Conservation (phyloP, 2,797 vertebrate genomes). For the Salmo trutta region DNA sequence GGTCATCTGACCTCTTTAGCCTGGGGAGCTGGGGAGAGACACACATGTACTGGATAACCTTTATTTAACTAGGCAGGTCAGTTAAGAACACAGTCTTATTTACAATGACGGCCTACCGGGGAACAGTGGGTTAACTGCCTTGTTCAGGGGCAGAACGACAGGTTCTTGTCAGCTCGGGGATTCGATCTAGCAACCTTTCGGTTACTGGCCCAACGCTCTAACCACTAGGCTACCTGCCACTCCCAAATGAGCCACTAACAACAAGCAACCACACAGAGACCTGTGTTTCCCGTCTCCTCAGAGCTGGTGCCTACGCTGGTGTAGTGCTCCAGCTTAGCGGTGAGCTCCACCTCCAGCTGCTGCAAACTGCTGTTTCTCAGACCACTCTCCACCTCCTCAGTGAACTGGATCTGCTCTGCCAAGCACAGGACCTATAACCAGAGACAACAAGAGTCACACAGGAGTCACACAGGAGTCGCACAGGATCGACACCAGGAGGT, state of each 20-base stretch:
- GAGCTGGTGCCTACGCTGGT: conserved; percentile 81
- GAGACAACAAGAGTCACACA: conserved; percentile 3
- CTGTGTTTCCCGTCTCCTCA: conserved; percentile 74
- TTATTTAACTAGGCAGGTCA: no score
- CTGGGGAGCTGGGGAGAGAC: no score
- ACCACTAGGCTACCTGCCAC: no score
- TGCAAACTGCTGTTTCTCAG: conserved; percentile 83
- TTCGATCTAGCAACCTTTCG: no score
- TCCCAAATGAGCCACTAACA: no score
- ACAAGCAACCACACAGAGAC: conserved; percentile 51
- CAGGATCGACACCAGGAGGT: conserved; percentile 65
- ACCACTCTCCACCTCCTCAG: conserved; percentile 90
- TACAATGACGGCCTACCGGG: no score
- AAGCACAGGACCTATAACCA: conserved; percentile 86
- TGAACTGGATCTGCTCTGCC: conserved; percentile 97
- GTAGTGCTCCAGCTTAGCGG: conserved; percentile 89
- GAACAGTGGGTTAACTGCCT: no score
- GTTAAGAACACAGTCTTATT: no score
- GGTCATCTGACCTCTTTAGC: conserved; percentile 20
- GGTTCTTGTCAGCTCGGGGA: no score
- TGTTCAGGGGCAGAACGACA: no score
- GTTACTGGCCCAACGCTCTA: no score
- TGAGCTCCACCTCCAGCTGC: conserved; percentile 86
- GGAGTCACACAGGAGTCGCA: not conserved
- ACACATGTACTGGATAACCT: conserved; percentile 24